Evolutionary conservation across 2,888 invertebrate species (phyloP).

Genomic region (Chironomus riparius): DNA sequence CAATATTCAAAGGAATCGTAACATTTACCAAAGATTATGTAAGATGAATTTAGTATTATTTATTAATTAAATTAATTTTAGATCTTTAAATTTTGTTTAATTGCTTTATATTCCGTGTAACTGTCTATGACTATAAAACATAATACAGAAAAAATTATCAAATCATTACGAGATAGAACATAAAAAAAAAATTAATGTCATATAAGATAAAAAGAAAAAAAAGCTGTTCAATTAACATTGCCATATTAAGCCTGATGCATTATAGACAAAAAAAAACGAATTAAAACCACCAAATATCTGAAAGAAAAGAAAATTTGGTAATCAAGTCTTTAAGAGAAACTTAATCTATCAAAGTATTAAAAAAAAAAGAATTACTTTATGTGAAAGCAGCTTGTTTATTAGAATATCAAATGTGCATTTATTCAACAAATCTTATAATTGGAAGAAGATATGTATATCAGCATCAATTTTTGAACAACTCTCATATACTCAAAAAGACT

Average conservation of each 20-base stretch:
- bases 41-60: not conserved
- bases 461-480: not conserved
- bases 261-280: not conserved
- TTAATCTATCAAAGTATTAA: too few relatives aligned
- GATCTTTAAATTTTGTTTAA: not conserved
- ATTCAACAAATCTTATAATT: too few relatives aligned
- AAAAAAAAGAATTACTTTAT: too few relatives aligned
- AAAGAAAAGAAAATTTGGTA: not conserved
- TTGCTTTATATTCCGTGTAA: not conserved
- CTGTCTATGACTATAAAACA: not conserved
- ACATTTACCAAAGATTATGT: slow-evolving; percentile 11
- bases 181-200: not conserved
- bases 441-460: not conserved
- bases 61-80: not conserved
- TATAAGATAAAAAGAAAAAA: not conserved
- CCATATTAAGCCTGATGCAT: not conserved
- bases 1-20: not conserved
- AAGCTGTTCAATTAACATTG: slow-evolving; percentile 22
- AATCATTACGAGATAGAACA: not conserved
- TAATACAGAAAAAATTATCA: not conserved
- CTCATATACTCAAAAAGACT: not conserved
- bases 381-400: too few relatives aligned
- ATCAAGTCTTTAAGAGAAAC: too few relatives aligned
- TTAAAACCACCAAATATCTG: not conserved
- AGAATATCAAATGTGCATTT: too few relatives aligned